Conservation (phyloP, 2,113 vertebrate species). For the Labrus mixtus region DNA sequence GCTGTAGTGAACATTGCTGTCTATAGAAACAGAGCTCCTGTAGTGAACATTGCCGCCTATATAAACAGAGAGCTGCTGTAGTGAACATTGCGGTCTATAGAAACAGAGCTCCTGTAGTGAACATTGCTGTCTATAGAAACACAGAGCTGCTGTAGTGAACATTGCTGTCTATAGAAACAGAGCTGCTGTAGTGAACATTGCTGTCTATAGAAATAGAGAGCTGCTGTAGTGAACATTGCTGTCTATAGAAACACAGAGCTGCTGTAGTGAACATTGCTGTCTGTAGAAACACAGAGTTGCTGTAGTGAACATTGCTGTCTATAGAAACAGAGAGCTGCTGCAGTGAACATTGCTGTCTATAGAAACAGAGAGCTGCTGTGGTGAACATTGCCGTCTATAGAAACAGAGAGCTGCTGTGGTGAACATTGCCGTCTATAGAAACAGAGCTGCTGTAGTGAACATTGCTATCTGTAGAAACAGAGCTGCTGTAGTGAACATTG, state of each 20-base stretch:
- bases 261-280: neutral
- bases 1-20: neutral
- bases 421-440: neutral
- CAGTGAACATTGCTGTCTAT: neutral
- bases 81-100: neutral
- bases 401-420: neutral
- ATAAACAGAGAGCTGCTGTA: neutral
- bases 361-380: neutral
- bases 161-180: neutral
- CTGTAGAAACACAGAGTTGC: neutral
- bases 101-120: no score
- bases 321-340: neutral
- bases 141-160: neutral
- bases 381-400: neutral
- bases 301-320: neutral
- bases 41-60: neutral
- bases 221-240: neutral
- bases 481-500: neutral
- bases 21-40: neutral
- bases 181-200: neutral
- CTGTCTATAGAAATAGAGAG: neutral
- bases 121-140: no score
- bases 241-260: neutral
- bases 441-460: neutral
- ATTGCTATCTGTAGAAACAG: neutral